Evolutionary conservation across 2,888 invertebrate species (phyloP).

Genomic region (Eupelmus urozonus): DNA sequence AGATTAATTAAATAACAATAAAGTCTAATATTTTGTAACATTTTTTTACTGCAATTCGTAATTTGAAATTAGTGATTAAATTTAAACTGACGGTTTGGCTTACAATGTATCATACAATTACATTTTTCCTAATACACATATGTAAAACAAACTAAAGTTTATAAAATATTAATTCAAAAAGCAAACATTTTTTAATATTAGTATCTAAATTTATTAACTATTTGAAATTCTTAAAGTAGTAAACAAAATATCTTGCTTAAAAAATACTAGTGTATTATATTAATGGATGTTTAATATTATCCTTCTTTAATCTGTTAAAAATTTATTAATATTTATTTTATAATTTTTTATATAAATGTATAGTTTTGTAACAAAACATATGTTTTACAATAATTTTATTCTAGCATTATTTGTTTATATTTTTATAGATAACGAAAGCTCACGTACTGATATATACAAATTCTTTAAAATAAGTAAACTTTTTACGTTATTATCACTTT

Average conservation of each 20-base stretch:
- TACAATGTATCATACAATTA: constrained; percentile 8
- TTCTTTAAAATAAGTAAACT: constrained; percentile 40
- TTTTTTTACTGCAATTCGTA: neutral
- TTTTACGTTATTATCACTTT: constrained; percentile 56
- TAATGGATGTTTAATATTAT: too few species aligned
- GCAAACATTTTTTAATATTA: neutral
- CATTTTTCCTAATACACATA: constrained; percentile 4
- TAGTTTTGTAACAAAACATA: neutral
- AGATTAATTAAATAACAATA: too few species aligned
- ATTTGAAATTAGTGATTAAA: neutral
- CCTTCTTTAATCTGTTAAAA: neutral
- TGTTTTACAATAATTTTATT: neutral
- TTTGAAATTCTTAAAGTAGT: neutral
- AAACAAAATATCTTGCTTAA: constrained; percentile 48
- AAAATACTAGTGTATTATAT: constrained; percentile 12
- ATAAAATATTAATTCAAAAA: neutral
- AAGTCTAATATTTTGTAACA: neutral
- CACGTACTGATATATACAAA: neutral
- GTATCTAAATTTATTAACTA: neutral
- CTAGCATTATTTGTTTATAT: constrained; percentile 14
- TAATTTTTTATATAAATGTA: neutral
- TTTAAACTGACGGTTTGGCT: constrained; percentile 20
- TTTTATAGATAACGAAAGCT: neutral
- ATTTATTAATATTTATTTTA: neutral
- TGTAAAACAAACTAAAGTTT: neutral